phyloP scores from a whole-genome alignment of 2,797 vertebrate species.

The Acomys russatus region DNA sequence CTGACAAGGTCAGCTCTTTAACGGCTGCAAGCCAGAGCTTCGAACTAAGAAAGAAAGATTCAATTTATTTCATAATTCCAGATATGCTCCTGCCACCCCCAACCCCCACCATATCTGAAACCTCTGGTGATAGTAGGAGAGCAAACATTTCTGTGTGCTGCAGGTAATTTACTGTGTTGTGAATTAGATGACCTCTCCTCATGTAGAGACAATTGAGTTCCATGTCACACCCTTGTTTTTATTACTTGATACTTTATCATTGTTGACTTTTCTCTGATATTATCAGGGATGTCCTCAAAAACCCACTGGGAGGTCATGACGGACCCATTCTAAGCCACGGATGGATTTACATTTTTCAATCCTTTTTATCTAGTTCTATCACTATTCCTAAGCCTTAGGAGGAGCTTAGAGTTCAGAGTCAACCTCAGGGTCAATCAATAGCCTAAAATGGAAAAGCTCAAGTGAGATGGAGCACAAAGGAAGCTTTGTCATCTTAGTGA shows the following conservation, averaged over 20 bases:
- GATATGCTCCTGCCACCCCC: slow-evolving; percentile 80
- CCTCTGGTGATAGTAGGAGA: slow-evolving; percentile 85
- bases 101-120: slow-evolving; percentile 86
- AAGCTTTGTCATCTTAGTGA: slow-evolving; percentile 4
- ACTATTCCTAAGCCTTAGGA: slow-evolving; percentile 57
- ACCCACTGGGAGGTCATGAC: slow-evolving; percentile 86
- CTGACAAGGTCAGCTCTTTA: slow-evolving; percentile 90
- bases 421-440: slow-evolving; percentile 28
- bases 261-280: slow-evolving; percentile 84
- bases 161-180: slow-evolving; percentile 84
- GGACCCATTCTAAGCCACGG: slow-evolving; percentile 74
- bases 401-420: background rate
- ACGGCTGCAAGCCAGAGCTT: slow-evolving; percentile 84
- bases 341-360: slow-evolving; percentile 75
- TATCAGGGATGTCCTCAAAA: slow-evolving; percentile 81
- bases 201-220: slow-evolving; percentile 75
- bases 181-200: slow-evolving; percentile 88
- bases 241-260: slow-evolving; percentile 81
- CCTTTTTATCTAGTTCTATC: slow-evolving; percentile 81
- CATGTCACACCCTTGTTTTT: slow-evolving; percentile 71
- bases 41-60: slow-evolving; percentile 88
- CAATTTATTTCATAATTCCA: slow-evolving; percentile 89
- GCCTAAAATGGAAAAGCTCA: slow-evolving; percentile 7
- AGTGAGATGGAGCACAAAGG: background rate
- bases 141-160: slow-evolving; percentile 84